Conservation (phyloP, 2,888 invertebrate genomes). For the Antheraea assamensis region DNA sequence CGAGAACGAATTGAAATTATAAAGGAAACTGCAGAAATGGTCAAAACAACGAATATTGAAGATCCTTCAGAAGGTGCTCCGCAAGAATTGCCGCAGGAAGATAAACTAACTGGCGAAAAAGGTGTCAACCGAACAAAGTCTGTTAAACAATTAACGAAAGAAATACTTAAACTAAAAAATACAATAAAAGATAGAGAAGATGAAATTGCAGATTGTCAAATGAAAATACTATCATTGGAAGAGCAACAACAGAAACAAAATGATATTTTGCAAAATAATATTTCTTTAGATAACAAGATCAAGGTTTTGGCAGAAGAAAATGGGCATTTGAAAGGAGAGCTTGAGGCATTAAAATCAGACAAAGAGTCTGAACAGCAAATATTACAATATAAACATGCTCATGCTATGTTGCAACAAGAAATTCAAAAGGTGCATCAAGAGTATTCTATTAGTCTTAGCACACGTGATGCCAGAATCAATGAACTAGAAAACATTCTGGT, state of each 20-base stretch:
- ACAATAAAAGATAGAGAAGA: conserved; percentile 78
- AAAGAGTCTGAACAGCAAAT: conserved; percentile 55
- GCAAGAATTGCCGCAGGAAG: conserved; percentile 63
- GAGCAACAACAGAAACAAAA: conserved; percentile 74
- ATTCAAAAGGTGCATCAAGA: conserved; percentile 66
- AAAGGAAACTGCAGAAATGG: conserved; percentile 66
- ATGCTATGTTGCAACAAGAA: conserved; percentile 60
- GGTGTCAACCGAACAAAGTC: conserved; percentile 65
- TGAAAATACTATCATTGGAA: conserved; percentile 77
- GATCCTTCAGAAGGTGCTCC: conserved; percentile 53
- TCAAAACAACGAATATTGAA: conserved; percentile 57
- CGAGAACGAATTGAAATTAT: conserved; percentile 68
- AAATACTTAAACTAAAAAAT: conserved; percentile 77
- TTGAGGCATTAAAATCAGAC: conserved; percentile 52
- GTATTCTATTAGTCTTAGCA: conserved; percentile 55
- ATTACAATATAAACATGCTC: conserved; percentile 50
- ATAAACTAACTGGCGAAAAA: conserved; percentile 64
- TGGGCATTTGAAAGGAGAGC: conserved; percentile 61
- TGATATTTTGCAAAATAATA: conserved; percentile 57
- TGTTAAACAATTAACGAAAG: conserved; percentile 77
- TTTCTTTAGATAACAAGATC: conserved; percentile 67
- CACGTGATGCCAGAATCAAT: conserved; percentile 71
- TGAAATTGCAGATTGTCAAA: conserved; percentile 77
- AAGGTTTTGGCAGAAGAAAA: conserved; percentile 70
- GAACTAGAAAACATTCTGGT: conserved; percentile 75